These are phyloP conservation scores for Siniperca scherzeri DNA, from an alignment of 2,797 vertebrate genomes.

Conservation along the genomic window DNA sequence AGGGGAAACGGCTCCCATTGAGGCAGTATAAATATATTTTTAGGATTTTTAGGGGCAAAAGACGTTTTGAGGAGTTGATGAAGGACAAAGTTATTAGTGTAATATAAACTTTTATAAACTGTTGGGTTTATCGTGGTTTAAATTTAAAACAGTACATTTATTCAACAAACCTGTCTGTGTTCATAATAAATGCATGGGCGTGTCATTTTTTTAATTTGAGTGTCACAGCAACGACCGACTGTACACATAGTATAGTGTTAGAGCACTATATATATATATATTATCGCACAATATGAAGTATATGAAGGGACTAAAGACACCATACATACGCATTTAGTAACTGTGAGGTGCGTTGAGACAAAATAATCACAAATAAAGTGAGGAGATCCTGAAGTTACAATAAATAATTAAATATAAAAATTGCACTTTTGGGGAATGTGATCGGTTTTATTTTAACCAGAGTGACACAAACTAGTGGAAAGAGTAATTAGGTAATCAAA, in stretches of 20 bases:
- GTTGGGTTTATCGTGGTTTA: background rate
- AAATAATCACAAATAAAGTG: background rate
- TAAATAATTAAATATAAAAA: no score
- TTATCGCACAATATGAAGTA: no score
- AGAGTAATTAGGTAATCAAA: no score
- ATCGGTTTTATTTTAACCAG: no score
- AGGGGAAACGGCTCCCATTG: no score
- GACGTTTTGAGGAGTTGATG: no score
- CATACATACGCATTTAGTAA: background rate
- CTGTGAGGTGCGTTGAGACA: no score
- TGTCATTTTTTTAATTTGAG: background rate
- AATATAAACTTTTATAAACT: background rate
- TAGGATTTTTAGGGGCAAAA: background rate
- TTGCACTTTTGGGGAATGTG: no score
- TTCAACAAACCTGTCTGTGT: background rate
- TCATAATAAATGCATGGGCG: background rate
- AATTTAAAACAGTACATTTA: background rate
- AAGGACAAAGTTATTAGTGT: background rate
- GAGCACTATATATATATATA: no score
- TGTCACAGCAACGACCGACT: background rate
- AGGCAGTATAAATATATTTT: background rate
- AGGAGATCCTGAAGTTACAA: background rate
- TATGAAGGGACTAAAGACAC: no score
- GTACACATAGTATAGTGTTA: background rate
- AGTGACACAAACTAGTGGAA: no score